These are phyloP conservation scores for Yponomeuta plumbellus DNA, from an alignment of 2,888 invertebrate species.

Conservation along the genomic window DNA sequence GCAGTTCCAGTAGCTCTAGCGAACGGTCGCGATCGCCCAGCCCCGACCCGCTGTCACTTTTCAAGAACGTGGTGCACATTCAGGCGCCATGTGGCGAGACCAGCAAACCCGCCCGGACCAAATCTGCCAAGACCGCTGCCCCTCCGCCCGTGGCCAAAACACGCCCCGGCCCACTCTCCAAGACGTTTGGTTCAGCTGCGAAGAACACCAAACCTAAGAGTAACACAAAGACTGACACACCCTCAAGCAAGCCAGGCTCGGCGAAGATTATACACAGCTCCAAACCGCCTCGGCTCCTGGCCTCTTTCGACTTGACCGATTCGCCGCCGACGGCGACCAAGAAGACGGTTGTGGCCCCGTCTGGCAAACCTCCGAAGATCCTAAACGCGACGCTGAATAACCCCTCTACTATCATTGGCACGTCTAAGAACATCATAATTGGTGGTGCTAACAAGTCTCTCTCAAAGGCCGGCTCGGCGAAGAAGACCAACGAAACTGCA, in stretches of 20 bases:
- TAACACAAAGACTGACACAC: background rate
- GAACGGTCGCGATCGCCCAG: slow-evolving; percentile 26
- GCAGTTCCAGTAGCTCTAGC: slow-evolving; percentile 30
- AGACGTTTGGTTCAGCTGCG: background rate
- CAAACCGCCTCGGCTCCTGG: slow-evolving; percentile 3
- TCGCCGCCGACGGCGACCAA: background rate
- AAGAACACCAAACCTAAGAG: background rate
- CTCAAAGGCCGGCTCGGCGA: slow-evolving; percentile 27
- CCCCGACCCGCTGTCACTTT: slow-evolving; percentile 43
- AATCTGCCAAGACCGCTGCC: background rate
- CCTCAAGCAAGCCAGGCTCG: background rate
- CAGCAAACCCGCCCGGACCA: background rate
- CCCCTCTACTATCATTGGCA: slow-evolving; percentile 21
- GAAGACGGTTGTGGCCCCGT: background rate
- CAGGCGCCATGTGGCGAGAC: slow-evolving; percentile 34
- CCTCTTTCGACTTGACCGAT: slow-evolving; percentile 15
- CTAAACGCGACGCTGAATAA: slow-evolving; percentile 11
- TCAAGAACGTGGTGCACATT: slow-evolving; percentile 55
- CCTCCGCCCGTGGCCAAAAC: background rate
- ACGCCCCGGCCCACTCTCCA: background rate
- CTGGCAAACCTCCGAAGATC: slow-evolving; percentile 1
- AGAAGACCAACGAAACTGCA: background rate
- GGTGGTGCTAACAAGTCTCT: slow-evolving; percentile 37
- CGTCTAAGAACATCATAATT: slow-evolving; percentile 23
- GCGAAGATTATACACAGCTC: background rate